Conservation (phyloP, 2,113 vertebrate genomes). For the Cephalopholis sonnerati region DNA sequence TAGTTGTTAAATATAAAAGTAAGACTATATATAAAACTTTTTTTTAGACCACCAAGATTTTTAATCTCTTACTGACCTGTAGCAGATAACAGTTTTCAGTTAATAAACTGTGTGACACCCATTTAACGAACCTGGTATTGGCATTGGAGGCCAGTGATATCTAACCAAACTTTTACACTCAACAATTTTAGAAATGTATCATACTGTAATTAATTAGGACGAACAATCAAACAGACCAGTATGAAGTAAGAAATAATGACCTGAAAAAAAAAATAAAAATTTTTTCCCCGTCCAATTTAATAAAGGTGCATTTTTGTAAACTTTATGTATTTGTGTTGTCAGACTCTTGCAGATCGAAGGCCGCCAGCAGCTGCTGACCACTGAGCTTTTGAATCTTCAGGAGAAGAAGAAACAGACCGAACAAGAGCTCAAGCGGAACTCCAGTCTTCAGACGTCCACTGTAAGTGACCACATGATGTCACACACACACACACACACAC, state of each 20-base stretch:
- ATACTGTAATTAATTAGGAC: not conserved
- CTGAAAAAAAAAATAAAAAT: no score
- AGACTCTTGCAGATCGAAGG: slow-evolving; percentile 67
- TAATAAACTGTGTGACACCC: not conserved
- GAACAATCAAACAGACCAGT: no score
- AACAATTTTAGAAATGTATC: not conserved
- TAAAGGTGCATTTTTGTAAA: not conserved
- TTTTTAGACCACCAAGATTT: not conserved
- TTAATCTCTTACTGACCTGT: not conserved
- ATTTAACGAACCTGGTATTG: not conserved
- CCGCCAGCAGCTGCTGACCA: slow-evolving; percentile 60
- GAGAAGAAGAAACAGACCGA: slow-evolving; percentile 55
- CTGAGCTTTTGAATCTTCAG: slow-evolving; percentile 64
- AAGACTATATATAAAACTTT: not conserved
- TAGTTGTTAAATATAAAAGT: not conserved
- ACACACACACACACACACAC: no score
- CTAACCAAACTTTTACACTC: not conserved
- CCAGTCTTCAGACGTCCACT: slow-evolving; percentile 48
- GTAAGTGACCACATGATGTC: slow-evolving; percentile 63
- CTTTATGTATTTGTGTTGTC: slow-evolving; percentile 33
- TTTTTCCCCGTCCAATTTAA: no score
- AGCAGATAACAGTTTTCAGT: not conserved
- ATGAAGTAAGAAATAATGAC: no score
- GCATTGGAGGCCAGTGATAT: not conserved
- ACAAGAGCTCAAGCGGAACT: slow-evolving; percentile 38